Evolutionary conservation across 2,113 vertebrate species (phyloP).

Genomic region (Morone saxatilis): DNA sequence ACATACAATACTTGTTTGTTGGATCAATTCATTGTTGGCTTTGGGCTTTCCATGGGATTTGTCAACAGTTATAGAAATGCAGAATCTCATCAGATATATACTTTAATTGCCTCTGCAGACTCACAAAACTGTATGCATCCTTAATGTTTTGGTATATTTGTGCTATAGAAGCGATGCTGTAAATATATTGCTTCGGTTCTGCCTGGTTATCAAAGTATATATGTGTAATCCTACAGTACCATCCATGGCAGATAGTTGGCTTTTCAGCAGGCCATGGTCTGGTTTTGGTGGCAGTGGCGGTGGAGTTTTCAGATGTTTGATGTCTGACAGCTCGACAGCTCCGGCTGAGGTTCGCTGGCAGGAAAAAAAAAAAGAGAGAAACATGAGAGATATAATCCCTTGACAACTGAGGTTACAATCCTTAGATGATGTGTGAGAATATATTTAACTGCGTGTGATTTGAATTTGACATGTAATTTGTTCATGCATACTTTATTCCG

Average conservation of each 20-base stretch:
- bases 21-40: neutral
- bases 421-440: constrained; percentile 16
- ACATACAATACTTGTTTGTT: neutral
- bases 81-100: too few species aligned
- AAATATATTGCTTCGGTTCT: neutral
- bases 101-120: neutral
- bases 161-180: neutral
- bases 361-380: constrained; percentile 22
- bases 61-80: neutral
- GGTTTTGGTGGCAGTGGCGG: constrained; percentile 91
- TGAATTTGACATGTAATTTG: neutral
- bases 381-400: constrained; percentile 20
- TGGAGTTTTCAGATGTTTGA: constrained; percentile 86
- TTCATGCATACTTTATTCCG: constrained; percentile 85
- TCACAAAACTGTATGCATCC: neutral
- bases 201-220: constrained; percentile 20
- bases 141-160: neutral
- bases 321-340: constrained; percentile 88
- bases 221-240: constrained; percentile 79
- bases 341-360: constrained; percentile 84
- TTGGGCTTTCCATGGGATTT: neutral
- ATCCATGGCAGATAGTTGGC: constrained; percentile 85
- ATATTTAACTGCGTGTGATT: neutral
- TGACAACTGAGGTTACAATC: constrained; percentile 20
- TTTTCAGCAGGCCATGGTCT: constrained; percentile 88